phyloP scores from a whole-genome alignment of 2,888 invertebrate species.

The Lasioglossum vierecki region DNA sequence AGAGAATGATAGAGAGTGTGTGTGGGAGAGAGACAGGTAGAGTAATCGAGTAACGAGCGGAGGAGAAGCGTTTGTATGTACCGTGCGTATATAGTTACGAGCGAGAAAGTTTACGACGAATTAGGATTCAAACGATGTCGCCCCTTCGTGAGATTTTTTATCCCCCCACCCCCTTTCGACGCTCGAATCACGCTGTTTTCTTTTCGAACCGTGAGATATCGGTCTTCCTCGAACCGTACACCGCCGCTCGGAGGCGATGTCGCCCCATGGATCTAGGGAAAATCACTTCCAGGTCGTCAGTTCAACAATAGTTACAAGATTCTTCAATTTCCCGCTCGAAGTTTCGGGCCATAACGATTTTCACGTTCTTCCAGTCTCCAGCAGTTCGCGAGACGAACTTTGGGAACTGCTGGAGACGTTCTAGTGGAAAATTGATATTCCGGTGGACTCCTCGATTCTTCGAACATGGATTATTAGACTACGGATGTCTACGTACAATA shows the following conservation, averaged over 20 bases:
- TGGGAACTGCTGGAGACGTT: neutral
- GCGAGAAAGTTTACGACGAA: constrained; percentile 66
- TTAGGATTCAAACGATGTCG: constrained; percentile 62
- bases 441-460: neutral
- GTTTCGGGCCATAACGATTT: neutral
- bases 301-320: neutral
- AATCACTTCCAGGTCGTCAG: constrained; percentile 1
- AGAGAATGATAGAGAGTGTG: neutral
- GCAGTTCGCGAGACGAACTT: neutral
- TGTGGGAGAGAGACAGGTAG: neutral
- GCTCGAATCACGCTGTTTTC: constrained; percentile 40
- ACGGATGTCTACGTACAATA: neutral
- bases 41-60: constrained; percentile 28
- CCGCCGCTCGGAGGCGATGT: constrained; percentile 15
- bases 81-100: constrained; percentile 61
- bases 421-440: neutral
- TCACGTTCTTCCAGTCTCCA: neutral
- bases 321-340: neutral
- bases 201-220: constrained; percentile 48
- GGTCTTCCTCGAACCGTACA: neutral
- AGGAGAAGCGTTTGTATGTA: constrained; percentile 58
- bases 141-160: constrained; percentile 44
- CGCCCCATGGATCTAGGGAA: constrained; percentile 1
- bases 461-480: neutral
- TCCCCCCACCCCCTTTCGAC: constrained; percentile 19